Conservation (phyloP, 2,797 vertebrate species). For the Cyclopterus lumpus region DNA sequence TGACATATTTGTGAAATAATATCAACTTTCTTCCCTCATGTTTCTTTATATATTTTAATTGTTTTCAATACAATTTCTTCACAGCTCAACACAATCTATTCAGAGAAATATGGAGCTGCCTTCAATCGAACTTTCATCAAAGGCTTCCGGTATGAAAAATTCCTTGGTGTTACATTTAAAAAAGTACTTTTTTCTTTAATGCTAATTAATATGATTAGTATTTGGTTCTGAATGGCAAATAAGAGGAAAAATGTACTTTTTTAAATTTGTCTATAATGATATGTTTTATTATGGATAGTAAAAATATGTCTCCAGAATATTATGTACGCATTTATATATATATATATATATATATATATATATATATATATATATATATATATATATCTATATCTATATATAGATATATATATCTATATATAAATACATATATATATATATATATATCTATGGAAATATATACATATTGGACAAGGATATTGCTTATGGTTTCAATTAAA, state of each 20-base stretch:
- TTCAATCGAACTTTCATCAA: conserved; percentile 29
- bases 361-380: no score
- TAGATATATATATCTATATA: no score
- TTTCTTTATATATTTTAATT: no score
- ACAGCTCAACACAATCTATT: background rate
- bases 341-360: no score
- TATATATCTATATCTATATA: no score
- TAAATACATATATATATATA: no score
- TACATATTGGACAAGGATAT: no score
- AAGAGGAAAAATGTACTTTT: background rate
- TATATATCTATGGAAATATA: no score
- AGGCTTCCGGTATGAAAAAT: conserved; percentile 43
- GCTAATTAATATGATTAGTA: background rate
- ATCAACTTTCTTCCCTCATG: no score
- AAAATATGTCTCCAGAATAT: background rate
- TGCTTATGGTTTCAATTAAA: no score
- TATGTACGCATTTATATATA: background rate
- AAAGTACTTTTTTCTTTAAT: background rate
- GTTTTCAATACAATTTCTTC: background rate
- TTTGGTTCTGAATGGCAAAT: background rate
- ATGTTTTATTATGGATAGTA: background rate
- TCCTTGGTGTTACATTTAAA: background rate
- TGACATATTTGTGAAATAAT: no score
- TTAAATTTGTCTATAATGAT: background rate
- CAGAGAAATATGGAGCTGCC: accelerated